Evolutionary conservation across 2,888 invertebrate genomes (phyloP).

Genomic region (Pharmacophagus antenor): DNA sequence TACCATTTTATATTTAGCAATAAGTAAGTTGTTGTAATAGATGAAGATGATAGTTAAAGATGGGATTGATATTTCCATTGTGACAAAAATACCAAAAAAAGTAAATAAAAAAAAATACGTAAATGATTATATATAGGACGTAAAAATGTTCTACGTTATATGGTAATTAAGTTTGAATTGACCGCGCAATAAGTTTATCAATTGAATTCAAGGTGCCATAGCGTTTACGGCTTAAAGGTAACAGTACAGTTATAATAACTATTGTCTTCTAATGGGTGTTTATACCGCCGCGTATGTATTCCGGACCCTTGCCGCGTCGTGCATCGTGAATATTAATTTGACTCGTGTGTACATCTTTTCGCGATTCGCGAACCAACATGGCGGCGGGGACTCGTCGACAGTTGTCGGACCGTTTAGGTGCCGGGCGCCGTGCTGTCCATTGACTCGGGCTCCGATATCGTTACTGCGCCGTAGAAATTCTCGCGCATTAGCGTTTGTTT

Average conservation of each 20-base stretch:
- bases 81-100: too few relatives aligned
- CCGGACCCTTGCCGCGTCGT: slow-evolving; percentile 4
- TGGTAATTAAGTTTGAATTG: too few relatives aligned
- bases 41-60: too few relatives aligned
- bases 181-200: too few relatives aligned
- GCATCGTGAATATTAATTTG: slow-evolving; percentile 21
- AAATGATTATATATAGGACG: too few relatives aligned
- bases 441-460: slow-evolving; percentile 42
- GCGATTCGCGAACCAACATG: slow-evolving; percentile 33
- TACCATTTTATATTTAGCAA: too few relatives aligned
- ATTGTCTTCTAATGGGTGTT: slow-evolving; percentile 28
- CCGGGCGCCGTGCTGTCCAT: slow-evolving; percentile 65
- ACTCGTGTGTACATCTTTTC: slow-evolving; percentile 23
- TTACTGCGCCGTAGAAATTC: too few relatives aligned
- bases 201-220: neutral
- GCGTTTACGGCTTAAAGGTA: slow-evolving; percentile 13
- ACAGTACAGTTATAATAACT: slow-evolving; percentile 21
- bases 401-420: slow-evolving; percentile 58
- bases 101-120: too few relatives aligned
- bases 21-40: too few relatives aligned
- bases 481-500: too few relatives aligned
- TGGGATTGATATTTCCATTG: too few relatives aligned
- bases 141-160: too few relatives aligned
- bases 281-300: slow-evolving; percentile 23
- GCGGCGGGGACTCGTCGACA: slow-evolving; percentile 29